A percentile compares a stretch with the other conserved stretches of the same genome.
phyloP scores from a whole-genome alignment of 2,888 invertebrate genomes.

The Heteromurus nitidus region DNA sequence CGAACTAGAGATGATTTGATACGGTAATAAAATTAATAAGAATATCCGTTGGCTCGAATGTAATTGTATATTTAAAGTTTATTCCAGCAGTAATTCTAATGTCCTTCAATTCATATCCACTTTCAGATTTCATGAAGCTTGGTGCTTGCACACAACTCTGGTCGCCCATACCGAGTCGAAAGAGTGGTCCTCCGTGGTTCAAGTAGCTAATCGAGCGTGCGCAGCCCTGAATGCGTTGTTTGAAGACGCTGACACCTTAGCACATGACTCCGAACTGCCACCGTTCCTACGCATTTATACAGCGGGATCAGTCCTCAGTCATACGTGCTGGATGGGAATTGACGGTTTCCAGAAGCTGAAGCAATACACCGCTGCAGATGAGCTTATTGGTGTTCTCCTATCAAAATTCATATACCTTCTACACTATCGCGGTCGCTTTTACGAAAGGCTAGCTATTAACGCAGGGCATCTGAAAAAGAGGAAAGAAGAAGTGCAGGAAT shows the following conservation, averaged over 20 bases:
- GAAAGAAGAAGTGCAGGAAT: constrained; percentile 70
- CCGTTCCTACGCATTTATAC: constrained; percentile 80
- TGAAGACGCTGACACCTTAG: constrained; percentile 17
- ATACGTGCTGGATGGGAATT: constrained; percentile 76
- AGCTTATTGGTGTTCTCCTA: constrained; percentile 78
- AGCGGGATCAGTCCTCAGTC: constrained; percentile 77
- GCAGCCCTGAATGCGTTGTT: constrained; percentile 35
- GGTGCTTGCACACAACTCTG: constrained; percentile 63
- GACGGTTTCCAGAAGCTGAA: constrained; percentile 77
- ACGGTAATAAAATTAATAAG: background rate
- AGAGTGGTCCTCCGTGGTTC: constrained; percentile 66
- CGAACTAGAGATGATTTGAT: constrained; percentile 75
- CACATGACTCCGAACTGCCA: constrained; percentile 76
- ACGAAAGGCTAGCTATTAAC: constrained; percentile 81
- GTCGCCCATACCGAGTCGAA: constrained; percentile 55
- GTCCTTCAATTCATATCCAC: background rate
- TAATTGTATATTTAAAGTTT: background rate
- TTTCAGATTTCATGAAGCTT: constrained; percentile 69
- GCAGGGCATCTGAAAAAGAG: constrained; percentile 77
- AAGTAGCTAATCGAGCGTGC: constrained; percentile 53
- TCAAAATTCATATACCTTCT: constrained; percentile 77
- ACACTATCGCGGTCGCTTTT: constrained; percentile 79
- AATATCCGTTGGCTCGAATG: background rate
- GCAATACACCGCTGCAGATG: constrained; percentile 77
- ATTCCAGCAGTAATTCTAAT: no score